A percentile compares a stretch with the other conserved stretches of the same genome.
Conservation (phyloP, 2,888 invertebrate genomes). For the Leptinotarsa rubiginosa region DNA sequence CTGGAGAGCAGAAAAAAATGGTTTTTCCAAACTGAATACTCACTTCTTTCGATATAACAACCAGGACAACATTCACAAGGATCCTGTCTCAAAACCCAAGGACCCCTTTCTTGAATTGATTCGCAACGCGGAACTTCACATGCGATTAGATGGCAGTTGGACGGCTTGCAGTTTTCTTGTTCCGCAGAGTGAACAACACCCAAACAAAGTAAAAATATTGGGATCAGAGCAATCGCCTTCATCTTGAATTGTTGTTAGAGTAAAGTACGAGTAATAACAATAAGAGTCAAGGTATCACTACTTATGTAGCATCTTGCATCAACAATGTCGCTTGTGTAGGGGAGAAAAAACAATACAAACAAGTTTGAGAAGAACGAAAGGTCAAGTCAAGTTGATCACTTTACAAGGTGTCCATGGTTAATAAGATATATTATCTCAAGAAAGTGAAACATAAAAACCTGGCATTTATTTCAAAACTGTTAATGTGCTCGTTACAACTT, state of each 20-base stretch:
- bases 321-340: neutral
- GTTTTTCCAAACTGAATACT: neutral
- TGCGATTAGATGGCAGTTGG: slow-evolving; percentile 1
- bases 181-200: neutral
- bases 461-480: too few relatives aligned
- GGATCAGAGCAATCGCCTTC: neutral
- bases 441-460: too few relatives aligned
- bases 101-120: neutral
- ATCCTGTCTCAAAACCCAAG: slow-evolving; percentile 12
- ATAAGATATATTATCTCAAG: too few relatives aligned
- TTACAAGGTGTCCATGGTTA: too few relatives aligned
- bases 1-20: too few relatives aligned
- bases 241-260: neutral
- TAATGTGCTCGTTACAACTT: too few relatives aligned
- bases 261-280: neutral
- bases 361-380: too few relatives aligned
- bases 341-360: too few relatives aligned
- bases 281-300: neutral
- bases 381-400: too few relatives aligned
- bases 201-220: neutral
- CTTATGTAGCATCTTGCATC: neutral
- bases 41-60: slow-evolving; percentile 25
- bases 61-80: slow-evolving; percentile 29
- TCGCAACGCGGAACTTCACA: slow-evolving; percentile 17
- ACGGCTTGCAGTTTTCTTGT: neutral